Evolutionary conservation across 2,888 invertebrate genomes (phyloP).

Genomic region (Leptogaster cylindrica): DNA sequence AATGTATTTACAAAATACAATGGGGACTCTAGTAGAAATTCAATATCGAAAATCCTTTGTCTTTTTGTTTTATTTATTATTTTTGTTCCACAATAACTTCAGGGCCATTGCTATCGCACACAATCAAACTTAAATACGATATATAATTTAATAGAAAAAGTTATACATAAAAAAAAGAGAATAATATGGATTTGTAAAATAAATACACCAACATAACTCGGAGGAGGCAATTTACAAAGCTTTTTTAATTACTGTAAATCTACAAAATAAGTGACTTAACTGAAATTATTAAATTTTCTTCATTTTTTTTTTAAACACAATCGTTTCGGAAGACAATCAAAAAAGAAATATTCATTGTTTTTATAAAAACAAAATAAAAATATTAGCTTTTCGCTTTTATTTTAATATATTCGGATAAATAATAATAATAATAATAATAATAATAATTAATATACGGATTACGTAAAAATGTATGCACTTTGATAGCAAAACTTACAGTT

Average conservation of each 20-base stretch:
- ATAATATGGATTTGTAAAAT: slow-evolving; percentile 14
- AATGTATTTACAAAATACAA: too few relatives aligned
- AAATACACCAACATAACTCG: neutral
- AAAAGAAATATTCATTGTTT: slow-evolving; percentile 18
- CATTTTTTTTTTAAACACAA: slow-evolving; percentile 3
- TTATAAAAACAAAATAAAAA: slow-evolving; percentile 23
- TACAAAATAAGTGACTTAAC: slow-evolving; percentile 11
- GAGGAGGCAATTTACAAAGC: slow-evolving; percentile 30
- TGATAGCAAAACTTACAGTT: slow-evolving; percentile 4
- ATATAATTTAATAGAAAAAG: too few relatives aligned
- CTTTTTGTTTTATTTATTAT: too few relatives aligned
- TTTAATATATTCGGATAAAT: neutral
- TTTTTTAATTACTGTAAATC: slow-evolving; percentile 6
- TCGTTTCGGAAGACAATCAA: slow-evolving; percentile 21
- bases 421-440: neutral
- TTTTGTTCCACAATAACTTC: too few relatives aligned
- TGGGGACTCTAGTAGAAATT: too few relatives aligned
- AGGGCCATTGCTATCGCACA: too few relatives aligned
- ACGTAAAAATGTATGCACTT: slow-evolving; percentile 13
- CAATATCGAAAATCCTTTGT: too few relatives aligned
- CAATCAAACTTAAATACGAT: too few relatives aligned
- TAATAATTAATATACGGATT: slow-evolving; percentile 21
- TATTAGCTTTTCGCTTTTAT: slow-evolving; percentile 14
- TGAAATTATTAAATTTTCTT: slow-evolving; percentile 3
- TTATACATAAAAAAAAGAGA: too few relatives aligned